These are phyloP conservation scores for Griposia aprilina DNA, from an alignment of 2,888 invertebrate species.

Conservation along the genomic window DNA sequence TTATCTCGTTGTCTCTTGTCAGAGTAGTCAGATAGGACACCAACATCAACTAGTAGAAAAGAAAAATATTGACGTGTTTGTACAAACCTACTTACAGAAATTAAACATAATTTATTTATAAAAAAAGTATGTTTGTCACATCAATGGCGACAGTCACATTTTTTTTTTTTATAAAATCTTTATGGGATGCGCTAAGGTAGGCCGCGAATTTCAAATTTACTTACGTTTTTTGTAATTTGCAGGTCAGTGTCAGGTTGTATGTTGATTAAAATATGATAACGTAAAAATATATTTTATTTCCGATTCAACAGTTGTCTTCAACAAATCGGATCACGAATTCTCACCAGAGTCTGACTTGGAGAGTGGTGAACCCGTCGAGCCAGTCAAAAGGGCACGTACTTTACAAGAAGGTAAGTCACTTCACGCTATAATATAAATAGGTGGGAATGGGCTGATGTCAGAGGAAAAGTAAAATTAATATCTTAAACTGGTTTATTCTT, in stretches of 20 bases:
- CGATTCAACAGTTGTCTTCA: constrained; percentile 78
- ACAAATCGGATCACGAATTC: constrained; percentile 97
- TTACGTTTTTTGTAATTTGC: too few relatives aligned
- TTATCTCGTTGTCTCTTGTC: background rate
- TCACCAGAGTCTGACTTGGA: constrained; percentile 96
- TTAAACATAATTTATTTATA: background rate
- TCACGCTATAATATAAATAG: background rate
- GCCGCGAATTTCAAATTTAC: too few relatives aligned
- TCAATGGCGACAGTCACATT: background rate
- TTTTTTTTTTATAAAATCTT: background rate
- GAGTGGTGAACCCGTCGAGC: constrained; percentile 93
- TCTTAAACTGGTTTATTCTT: too few relatives aligned
- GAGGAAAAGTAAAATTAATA: too few relatives aligned
- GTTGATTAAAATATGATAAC: too few relatives aligned
- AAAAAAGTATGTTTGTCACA: background rate
- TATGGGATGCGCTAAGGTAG: background rate
- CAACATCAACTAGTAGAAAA: background rate
- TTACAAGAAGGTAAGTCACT: constrained; percentile 91
- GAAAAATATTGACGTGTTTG: background rate
- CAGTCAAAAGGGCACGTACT: constrained; percentile 95
- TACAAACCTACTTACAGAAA: background rate
- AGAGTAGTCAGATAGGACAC: background rate
- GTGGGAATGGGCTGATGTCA: too few relatives aligned
- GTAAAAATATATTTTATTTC: constrained; percentile 8
- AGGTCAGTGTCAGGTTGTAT: too few relatives aligned